Base-by-base conservation (phyloP, 2,797 vertebrate genomes). In the Parauchenoglanis ngamensis region DNA sequence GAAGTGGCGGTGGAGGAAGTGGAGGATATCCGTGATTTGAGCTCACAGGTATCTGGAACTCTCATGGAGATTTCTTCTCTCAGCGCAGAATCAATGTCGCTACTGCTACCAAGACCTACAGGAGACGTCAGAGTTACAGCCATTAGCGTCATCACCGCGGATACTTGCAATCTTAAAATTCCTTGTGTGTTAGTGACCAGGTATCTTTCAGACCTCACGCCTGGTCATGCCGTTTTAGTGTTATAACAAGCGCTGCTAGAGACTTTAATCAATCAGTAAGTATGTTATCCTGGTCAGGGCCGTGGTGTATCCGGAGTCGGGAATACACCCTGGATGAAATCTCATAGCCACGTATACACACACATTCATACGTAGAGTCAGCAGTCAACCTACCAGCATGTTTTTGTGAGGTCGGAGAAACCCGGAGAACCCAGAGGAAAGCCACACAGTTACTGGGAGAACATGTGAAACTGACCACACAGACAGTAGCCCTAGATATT, bases 1-100 rank as follows among this genome's bases (percentile, higher is more conserved):
- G 93, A 92, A 88, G 96, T 97, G 65, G 96, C 97, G 75, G 92
- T 94, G 70, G 96, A 97, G 0, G 97, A 98, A 52, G 97, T 97
- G 0, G 96, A 98, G 67, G 97, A 98, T 90, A 96, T 94, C 63
- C 97, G 96, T 25, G 96, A 96, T 89, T 96, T 97, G 63, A 93
- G 91, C 11, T 97, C 96, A 0, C 94, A 92, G 83, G 94, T 4
- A 0, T 86, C 92, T 19, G 96, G 94, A 89, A 95, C 94, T 28
- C 95, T 95, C 61, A 94, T 93, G 90, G 95, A 95, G 85, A 95
- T 94, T 88, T 96, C 97, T 21, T 96, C 96, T 56, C 92, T 89
- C 88, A 93, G 90, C 72, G 92, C 89, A 12, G 94, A 91, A 46
- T 92, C 88, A 10, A 91, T 93, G 7, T 83, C 46, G 12, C 65